These are phyloP conservation scores for Cuculus canorus DNA, from an alignment of 2,797 vertebrate genomes.

Conservation along the genomic window DNA sequence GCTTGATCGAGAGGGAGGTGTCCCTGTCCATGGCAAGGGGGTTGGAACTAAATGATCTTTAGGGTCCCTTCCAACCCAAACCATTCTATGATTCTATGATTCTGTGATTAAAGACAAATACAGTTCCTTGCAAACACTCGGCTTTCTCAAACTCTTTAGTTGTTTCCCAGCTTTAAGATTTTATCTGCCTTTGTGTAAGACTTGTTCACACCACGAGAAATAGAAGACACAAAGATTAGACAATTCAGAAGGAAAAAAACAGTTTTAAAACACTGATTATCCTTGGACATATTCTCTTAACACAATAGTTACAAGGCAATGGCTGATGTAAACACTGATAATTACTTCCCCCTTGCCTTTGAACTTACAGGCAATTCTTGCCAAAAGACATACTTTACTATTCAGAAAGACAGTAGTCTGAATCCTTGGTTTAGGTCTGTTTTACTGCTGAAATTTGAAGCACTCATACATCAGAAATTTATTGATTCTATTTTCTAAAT, in stretches of 20 bases:
- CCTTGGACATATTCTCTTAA: background rate
- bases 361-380: background rate
- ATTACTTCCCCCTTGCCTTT: background rate
- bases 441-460: background rate
- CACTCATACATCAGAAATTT: background rate
- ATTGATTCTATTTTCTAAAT: background rate
- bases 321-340: background rate
- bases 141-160: background rate
- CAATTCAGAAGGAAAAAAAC: background rate
- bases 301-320: background rate
- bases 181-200: background rate
- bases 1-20: too few species aligned
- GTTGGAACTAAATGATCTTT: too few species aligned
- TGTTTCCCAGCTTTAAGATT: background rate
- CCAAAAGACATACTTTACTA: background rate
- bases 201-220: background rate
- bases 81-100: too few species aligned
- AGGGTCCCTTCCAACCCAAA: too few species aligned
- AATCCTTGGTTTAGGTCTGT: too few species aligned
- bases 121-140: background rate
- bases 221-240: background rate
- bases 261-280: background rate
- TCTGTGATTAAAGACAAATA: background rate
- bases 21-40: too few species aligned
- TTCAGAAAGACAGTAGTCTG: too few species aligned